Conservation (phyloP, 2,797 vertebrate genomes). For the Epinephelus malabaricus region DNA sequence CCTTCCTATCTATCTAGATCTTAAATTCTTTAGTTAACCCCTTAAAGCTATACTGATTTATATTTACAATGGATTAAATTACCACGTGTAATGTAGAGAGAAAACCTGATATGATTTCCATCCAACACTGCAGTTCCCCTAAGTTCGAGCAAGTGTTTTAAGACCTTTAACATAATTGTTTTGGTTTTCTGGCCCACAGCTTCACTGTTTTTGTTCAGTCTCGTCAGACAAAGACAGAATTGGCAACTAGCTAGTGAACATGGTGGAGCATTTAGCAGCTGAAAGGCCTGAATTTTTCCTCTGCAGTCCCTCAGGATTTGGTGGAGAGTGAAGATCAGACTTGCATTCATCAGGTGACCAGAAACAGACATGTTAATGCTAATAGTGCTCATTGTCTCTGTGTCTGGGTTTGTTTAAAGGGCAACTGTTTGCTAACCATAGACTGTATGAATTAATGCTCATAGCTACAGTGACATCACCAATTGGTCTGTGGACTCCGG, state of each 20-base stretch:
- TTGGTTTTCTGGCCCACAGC: not conserved
- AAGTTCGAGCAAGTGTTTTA: not conserved
- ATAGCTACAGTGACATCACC: too few species aligned
- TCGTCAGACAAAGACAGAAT: not conserved
- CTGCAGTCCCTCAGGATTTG: not conserved
- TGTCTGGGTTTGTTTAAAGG: too few species aligned
- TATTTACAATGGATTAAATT: not conserved
- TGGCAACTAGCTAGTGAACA: not conserved
- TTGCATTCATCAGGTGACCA: not conserved
- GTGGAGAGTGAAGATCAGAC: not conserved
- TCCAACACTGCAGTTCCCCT: not conserved
- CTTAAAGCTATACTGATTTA: not conserved
- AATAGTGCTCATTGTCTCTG: not conserved
- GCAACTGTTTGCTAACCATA: too few species aligned
- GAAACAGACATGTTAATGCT: not conserved
- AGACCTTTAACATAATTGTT: not conserved
- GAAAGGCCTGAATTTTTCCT: not conserved
- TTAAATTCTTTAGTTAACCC: not conserved
- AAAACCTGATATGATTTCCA: not conserved
- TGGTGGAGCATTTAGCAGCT: not conserved
- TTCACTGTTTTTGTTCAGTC: too few species aligned
- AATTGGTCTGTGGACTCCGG: too few species aligned
- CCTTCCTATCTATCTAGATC: not conserved
- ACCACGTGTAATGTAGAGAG: not conserved
- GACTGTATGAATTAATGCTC: too few species aligned